Conservation (phyloP, 2,797 vertebrate genomes). For the Dromococcyx pavoninus region DNA sequence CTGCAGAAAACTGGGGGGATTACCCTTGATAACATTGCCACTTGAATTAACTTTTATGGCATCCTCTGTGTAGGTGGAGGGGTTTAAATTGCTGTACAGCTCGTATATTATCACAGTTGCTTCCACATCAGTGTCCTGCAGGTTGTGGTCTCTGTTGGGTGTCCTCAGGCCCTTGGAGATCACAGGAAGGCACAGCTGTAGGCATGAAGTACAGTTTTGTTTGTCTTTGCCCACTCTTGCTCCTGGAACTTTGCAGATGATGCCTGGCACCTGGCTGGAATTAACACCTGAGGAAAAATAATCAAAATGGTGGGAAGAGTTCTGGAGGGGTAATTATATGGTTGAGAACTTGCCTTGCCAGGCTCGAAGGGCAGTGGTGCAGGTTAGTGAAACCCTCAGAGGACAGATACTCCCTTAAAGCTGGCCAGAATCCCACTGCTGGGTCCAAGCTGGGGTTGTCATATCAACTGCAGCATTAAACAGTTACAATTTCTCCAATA, state of each 20-base stretch:
- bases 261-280: background rate
- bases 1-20: background rate
- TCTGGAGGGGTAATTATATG: background rate
- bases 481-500: background rate
- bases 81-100: background rate
- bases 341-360: rapidly evolving
- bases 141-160: background rate
- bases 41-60: background rate
- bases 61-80: background rate
- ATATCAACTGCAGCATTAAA: background rate
- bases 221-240: background rate
- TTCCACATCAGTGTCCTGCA: background rate
- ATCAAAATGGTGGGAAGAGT: background rate
- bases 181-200: background rate
- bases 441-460: background rate
- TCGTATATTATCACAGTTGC: background rate
- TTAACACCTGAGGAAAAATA: background rate
- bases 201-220: background rate
- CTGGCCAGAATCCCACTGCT: background rate
- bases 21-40: background rate
- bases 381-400: background rate
- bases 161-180: background rate
- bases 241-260: background rate
- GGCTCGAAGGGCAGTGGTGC: background rate
- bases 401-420: background rate